Evolutionary conservation across 2,797 vertebrate genomes (phyloP), one percentile per base, ranked within the genome.

Genomic region (Enteromius paludinosus): DNA sequence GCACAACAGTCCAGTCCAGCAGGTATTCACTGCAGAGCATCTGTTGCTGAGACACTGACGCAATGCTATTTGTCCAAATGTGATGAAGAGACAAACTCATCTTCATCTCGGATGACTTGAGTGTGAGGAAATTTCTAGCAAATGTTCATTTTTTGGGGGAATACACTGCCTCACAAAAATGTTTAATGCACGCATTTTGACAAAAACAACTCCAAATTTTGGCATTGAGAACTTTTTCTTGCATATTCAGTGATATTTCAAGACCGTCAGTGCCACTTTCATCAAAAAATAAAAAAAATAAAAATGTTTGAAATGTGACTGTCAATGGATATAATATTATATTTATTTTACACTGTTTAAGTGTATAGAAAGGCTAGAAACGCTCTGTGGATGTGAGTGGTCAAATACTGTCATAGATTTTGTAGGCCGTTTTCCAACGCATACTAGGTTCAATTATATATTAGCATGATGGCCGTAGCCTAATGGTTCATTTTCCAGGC

Each of bases 161-260:
- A 56, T 23, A 12, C 11, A 4, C 4, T 93, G 91, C 89, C 90
- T 89, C 87, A 84, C 88, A 87, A 91, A 91, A 91, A 87, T 88
- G 61, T 89, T 81, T 87, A 87, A 78, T 47, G 17, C 78, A 86
- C 82, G 88, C 86, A 88, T 90, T 90, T 88, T 88, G 86, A 90
- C 83, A 88, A 79, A 87, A 90, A 85, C 87, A 73, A 87, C 87
- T 84, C 82, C 45, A 4, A 38, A 59, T 88, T 30, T 79, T 20
- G 12, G 18, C 74, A 66, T 5, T 12, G 23, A 59, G 35, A 66
- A 45, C 2, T 7, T 33, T 65, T 35, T 49, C 43, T 78, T 52
- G 45, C 12, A 23, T 76, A 33, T 38, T 66, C 3, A 1, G 47
- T 79, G 47, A 15, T 8, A 41, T 54, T 38, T 38, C 15, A 18